These are phyloP conservation scores for Chymomyza amoena DNA, from an alignment of 2,888 invertebrate species.

Conservation along the genomic window DNA sequence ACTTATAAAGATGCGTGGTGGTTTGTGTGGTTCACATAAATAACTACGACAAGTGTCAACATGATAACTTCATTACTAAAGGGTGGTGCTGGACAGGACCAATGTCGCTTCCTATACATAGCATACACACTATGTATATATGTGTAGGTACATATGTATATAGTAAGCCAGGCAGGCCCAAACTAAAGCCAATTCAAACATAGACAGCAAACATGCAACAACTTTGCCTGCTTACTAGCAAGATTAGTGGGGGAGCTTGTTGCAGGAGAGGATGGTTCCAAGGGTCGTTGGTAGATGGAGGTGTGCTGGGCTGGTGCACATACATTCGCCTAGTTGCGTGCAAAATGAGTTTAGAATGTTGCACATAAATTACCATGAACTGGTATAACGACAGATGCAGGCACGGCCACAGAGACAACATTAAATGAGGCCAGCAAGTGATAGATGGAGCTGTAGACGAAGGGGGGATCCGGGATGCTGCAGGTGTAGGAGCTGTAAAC, in stretches of 20 bases:
- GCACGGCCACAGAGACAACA: neutral
- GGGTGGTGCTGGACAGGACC: neutral
- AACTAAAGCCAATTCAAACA: slow-evolving; percentile 52
- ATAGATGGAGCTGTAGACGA: neutral
- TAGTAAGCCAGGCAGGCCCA: neutral
- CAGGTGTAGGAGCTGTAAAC: neutral
- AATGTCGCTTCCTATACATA: neutral
- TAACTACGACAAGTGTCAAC: slow-evolving; percentile 67
- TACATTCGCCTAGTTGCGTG: slow-evolving; percentile 49
- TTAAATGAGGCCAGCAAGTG: slow-evolving; percentile 5
- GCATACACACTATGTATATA: neutral
- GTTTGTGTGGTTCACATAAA: slow-evolving; percentile 39
- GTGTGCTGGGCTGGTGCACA: slow-evolving; percentile 33
- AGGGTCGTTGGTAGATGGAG: slow-evolving; percentile 7
- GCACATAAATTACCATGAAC: slow-evolving; percentile 54
- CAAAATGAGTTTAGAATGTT: slow-evolving; percentile 60
- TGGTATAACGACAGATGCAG: slow-evolving; percentile 26
- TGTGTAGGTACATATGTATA: neutral
- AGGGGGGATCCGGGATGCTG: neutral
- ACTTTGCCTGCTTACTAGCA: slow-evolving; percentile 34
- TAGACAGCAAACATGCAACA: slow-evolving; percentile 31
- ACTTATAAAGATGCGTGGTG: slow-evolving; percentile 44
- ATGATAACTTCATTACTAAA: slow-evolving; percentile 68
- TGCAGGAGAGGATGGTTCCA: slow-evolving; percentile 16
- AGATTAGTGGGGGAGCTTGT: slow-evolving; percentile 26